phyloP scores from a whole-genome alignment of 2,113 vertebrate genomes.

The Gymnorhina tibicen region DNA sequence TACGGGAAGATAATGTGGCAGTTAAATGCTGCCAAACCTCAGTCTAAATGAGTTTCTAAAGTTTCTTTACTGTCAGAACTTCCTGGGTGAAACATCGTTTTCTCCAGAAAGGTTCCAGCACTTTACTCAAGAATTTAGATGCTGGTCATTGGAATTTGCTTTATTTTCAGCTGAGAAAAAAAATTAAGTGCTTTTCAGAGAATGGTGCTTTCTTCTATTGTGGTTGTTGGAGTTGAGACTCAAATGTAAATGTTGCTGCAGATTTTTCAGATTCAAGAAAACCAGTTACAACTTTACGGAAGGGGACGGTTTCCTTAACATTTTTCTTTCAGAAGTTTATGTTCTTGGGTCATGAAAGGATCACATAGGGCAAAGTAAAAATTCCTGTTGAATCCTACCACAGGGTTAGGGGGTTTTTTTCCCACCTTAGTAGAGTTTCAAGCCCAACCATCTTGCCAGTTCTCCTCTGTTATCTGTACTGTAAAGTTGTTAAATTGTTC shows the following conservation, averaged over 20 bases:
- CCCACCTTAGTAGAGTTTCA: neutral
- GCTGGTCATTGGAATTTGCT: neutral
- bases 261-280: neutral
- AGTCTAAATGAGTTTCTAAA: neutral
- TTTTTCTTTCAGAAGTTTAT: neutral
- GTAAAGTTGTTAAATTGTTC: neutral
- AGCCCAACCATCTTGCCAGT: neutral
- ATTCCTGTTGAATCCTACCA: neutral
- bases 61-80: neutral
- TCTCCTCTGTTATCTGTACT: neutral
- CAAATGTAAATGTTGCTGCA: neutral
- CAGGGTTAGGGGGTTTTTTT: rapidly evolving
- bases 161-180: neutral
- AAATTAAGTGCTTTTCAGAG: neutral
- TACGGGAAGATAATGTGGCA: neutral
- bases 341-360: neutral
- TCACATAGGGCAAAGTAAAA: neutral
- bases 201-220: neutral
- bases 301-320: neutral
- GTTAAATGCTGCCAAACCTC: neutral
- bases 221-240: neutral
- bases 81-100: neutral
- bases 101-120: neutral
- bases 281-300: neutral
- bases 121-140: neutral